These are phyloP conservation scores for Phthorimaea operculella DNA, from an alignment of 1,140 invertebrate species.

Conservation along the genomic window DNA sequence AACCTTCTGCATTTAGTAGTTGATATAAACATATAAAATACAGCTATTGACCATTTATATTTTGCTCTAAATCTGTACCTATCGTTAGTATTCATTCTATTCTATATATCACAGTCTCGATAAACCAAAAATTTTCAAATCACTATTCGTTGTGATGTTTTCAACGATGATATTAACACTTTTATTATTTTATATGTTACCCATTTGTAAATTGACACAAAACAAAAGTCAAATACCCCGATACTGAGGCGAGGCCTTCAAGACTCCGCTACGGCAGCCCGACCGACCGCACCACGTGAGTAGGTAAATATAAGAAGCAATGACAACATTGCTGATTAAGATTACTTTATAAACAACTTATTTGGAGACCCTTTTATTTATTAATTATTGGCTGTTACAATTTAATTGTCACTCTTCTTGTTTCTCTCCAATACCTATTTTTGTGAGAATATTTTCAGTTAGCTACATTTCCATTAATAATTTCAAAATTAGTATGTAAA, in stretches of 20 bases:
- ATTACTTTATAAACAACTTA: no score
- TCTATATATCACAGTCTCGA: not conserved
- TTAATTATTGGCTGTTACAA: no score
- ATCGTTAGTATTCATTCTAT: not conserved
- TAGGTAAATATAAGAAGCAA: slow-evolving; percentile 42
- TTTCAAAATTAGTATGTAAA: no score
- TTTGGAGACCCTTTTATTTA: no score
- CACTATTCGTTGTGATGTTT: slow-evolving; percentile 32
- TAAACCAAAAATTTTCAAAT: slow-evolving; percentile 9
- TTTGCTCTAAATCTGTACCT: slow-evolving; percentile 7
- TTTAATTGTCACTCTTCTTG: no score
- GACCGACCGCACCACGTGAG: slow-evolving; percentile 38
- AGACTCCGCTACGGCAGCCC: slow-evolving; percentile 13
- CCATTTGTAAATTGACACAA: slow-evolving; percentile 68
- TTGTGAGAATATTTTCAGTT: no score
- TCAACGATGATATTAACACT: slow-evolving; percentile 67
- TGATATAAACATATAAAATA: not conserved
- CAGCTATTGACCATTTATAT: slow-evolving; percentile 2
- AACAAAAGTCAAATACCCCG: slow-evolving; percentile 62
- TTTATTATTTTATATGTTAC: slow-evolving; percentile 68
- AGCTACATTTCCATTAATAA: no score
- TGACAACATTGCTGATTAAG: not conserved
- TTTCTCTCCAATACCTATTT: no score
- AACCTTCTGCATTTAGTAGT: not conserved
- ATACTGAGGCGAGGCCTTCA: slow-evolving; percentile 25